A percentile compares a stretch with the other conserved stretches of the same genome.
Evolutionary conservation across 2,113 vertebrate species (phyloP).

Genomic region (Dromaius novaehollandiae): DNA sequence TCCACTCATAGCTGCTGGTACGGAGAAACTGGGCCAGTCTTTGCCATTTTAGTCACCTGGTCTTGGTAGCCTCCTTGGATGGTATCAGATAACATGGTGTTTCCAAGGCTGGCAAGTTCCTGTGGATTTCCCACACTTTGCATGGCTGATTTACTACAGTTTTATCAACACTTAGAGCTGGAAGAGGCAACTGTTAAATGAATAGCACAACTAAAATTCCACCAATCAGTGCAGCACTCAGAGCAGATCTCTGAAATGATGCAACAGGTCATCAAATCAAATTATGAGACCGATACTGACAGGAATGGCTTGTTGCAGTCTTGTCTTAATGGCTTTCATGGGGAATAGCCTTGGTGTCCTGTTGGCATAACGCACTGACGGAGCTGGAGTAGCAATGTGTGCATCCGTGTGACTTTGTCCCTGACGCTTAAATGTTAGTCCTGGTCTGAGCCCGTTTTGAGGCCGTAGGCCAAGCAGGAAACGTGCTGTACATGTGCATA

Average conservation of each 20-base stretch:
- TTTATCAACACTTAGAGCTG: background rate
- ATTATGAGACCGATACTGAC: background rate
- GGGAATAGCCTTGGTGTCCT: background rate
- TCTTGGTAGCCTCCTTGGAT: background rate
- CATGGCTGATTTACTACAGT: background rate
- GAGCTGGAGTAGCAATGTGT: background rate
- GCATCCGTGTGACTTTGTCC: background rate
- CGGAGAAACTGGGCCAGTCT: background rate
- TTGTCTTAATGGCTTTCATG: background rate
- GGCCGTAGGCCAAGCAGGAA: background rate
- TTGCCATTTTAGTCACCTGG: background rate
- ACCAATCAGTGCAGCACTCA: background rate
- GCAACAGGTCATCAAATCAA: background rate
- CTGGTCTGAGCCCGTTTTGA: background rate
- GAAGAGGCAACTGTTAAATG: background rate
- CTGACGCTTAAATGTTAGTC: background rate
- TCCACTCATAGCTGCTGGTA: background rate
- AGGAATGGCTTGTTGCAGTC: background rate
- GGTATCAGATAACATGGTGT: background rate
- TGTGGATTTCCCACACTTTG: background rate
- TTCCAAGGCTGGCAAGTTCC: background rate
- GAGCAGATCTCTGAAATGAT: background rate
- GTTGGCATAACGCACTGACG: background rate
- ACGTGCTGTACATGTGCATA: background rate
- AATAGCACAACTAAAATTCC: constrained; percentile 7